Evolutionary conservation across 2,888 invertebrate genomes (phyloP), one percentile per base, ranked within the genome.

Genomic region (Hesperia comma): DNA sequence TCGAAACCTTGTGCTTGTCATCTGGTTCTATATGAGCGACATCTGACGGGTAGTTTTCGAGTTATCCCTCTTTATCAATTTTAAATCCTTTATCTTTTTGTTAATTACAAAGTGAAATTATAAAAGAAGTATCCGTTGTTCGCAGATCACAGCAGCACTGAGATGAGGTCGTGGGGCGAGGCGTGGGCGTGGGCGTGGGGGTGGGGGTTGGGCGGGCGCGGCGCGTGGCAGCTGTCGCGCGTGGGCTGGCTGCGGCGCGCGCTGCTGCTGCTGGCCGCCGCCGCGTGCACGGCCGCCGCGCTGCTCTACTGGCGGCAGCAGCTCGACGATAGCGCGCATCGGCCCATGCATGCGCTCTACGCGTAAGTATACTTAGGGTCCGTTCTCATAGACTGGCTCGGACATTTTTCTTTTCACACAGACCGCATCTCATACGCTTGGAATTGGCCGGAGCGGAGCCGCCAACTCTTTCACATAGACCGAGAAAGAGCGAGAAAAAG

Each of bases 231-330:
- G 88, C 81, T 94, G 90, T 78, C 86, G 46, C 87, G 92, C 63
- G 91, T 93, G 73, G 91, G 86, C n/a, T 85, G 90, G 69, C 88
- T 94, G 81, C 93, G 94, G 61, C 93, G 94, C 60, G 93, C 93
- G 58, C 79, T 95, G 75, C 78, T 94, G 72, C 83, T 93, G 76
- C 89, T 94, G 26, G 93, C 94, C 6, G 90, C 92, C 19, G 92
- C 88, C 61, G 94, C 94, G 41, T 92, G 94, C 76, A 90, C 93
- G 54, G 93, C 93, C 68, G 89, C 94, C 26, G 93, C 93, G 73
- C 87, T 94, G 72, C 87, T 94, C 41, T 94, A 95, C 85, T 94
- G 94, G 94, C 93, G 94, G 68, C 94, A 94, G 83, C 93, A 93
- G 79, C 88, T 80, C 72, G 87, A 92, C 73, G 92, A 85, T 78